Conservation (phyloP, 2,113 vertebrate species). For the Salminus brasiliensis region DNA sequence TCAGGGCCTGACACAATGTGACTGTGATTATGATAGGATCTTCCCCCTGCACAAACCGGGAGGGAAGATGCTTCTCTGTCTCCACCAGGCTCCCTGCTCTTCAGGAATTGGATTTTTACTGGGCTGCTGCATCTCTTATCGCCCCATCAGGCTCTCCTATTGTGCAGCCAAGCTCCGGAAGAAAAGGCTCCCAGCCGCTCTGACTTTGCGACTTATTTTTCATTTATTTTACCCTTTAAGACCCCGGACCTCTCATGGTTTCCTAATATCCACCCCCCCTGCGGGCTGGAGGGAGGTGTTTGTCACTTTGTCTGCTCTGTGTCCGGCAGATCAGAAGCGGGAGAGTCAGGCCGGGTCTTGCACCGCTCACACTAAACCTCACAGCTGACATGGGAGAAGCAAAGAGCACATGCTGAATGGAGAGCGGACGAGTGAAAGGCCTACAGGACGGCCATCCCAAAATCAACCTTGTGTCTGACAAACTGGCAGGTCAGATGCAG, state of each 20-base stretch:
- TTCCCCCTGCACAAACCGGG: slow-evolving; percentile 34
- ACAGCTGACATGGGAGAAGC: slow-evolving; percentile 17
- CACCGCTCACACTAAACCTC: slow-evolving; percentile 27
- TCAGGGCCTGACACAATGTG: slow-evolving; percentile 49
- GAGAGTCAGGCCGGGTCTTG: slow-evolving; percentile 25
- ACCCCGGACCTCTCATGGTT: slow-evolving; percentile 27
- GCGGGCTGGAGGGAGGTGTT: slow-evolving; percentile 27
- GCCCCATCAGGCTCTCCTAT: slow-evolving; percentile 55
- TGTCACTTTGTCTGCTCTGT: slow-evolving; percentile 29
- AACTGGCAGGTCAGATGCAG: background rate
- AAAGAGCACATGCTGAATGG: background rate
- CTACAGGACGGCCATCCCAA: background rate
- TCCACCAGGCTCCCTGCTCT: slow-evolving; percentile 51
- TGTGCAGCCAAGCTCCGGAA: slow-evolving; percentile 58
- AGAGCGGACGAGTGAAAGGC: slow-evolving; percentile 1
- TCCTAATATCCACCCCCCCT: slow-evolving; percentile 45
- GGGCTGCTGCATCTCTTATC: slow-evolving; percentile 58
- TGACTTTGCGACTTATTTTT: slow-evolving; percentile 62
- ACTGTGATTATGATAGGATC: slow-evolving; percentile 54
- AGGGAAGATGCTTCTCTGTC: slow-evolving; percentile 53
- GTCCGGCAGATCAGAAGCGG: slow-evolving; percentile 28
- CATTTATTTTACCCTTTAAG: slow-evolving; percentile 62
- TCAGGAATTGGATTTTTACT: slow-evolving; percentile 65
- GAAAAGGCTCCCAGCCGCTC: slow-evolving; percentile 59
- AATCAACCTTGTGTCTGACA: background rate